Percentiles rank a stretch among this genome's conserved stretches.
Conservation (phyloP, 1,140 invertebrate species). For the Bilobella aurantiaca region DNA sequence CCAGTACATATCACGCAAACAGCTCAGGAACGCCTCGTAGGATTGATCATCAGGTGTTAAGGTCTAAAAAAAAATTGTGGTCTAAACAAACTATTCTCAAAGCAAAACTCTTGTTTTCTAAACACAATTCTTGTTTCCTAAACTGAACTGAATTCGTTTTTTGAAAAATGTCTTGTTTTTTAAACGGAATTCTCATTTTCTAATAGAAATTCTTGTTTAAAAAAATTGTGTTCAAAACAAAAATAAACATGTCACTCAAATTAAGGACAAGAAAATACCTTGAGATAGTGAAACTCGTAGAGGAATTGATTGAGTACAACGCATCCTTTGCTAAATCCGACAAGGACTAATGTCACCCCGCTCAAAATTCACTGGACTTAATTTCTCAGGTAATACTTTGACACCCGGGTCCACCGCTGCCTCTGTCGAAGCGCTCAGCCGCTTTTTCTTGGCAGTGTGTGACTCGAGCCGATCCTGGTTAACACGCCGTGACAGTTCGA, state of each 20-base stretch:
- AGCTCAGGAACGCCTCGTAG: conserved; percentile 47
- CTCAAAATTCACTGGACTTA: conserved; percentile 38
- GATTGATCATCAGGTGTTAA: conserved; percentile 48
- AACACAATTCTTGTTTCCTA: too few relatives aligned
- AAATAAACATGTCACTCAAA: too few relatives aligned
- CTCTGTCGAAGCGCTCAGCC: too few relatives aligned
- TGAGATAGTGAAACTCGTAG: conserved; percentile 65
- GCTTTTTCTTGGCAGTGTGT: too few relatives aligned
- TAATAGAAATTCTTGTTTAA: too few relatives aligned
- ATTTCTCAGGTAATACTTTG: conserved; percentile 17
- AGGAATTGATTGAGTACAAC: conserved; percentile 81
- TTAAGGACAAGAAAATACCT: conserved; percentile 37
- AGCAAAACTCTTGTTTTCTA: too few relatives aligned
- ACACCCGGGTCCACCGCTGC: conserved; percentile 1
- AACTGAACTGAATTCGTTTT: conserved; percentile 11
- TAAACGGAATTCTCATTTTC: conserved; percentile 5
- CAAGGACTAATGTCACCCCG: conserved; percentile 48
- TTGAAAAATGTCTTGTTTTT: not conserved
- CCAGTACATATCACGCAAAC: conserved; percentile 61
- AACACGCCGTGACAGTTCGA: conserved; percentile 42
- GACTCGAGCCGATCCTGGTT: not conserved
- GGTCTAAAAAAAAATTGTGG: conserved; percentile 39
- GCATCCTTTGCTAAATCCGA: conserved; percentile 86
- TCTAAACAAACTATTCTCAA: too few relatives aligned
- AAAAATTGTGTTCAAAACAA: too few relatives aligned